These are phyloP conservation scores for Panthera uncia DNA, from an alignment of 2,113 vertebrate species.

Conservation along the genomic window DNA sequence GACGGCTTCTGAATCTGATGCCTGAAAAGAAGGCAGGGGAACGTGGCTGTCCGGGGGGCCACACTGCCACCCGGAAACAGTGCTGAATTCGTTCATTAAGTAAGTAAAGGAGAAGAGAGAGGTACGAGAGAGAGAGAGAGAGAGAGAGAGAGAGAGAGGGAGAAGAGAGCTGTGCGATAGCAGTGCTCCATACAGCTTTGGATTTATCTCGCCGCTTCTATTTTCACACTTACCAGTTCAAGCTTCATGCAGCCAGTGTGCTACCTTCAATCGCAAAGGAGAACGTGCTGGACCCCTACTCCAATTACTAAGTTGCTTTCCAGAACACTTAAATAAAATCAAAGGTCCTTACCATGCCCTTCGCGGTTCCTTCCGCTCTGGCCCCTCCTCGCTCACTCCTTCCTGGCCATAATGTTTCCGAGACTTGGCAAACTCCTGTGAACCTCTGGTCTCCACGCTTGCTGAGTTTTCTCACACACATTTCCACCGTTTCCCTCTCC, in stretches of 20 bases:
- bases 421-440: accelerated
- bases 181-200: accelerated
- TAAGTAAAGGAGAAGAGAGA: too few relatives aligned
- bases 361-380: accelerated
- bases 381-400: neutral
- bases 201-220: accelerated
- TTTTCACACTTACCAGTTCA: accelerated
- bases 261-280: too few relatives aligned
- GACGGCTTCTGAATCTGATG: neutral
- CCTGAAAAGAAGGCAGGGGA: too few relatives aligned
- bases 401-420: accelerated
- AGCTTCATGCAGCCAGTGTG: accelerated
- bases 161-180: too few relatives aligned
- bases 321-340: neutral
- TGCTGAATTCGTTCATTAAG: neutral
- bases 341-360: neutral
- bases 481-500: neutral
- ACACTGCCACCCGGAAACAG: accelerated
- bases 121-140: too few relatives aligned
- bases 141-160: too few relatives aligned
- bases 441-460: neutral
- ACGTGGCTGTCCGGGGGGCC: neutral
- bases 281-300: accelerated
- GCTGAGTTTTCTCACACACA: accelerated
- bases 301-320: neutral